Evolutionary conservation across 1,140 invertebrate genomes (phyloP), one percentile per base, ranked within the genome.

Genomic region (Sitodiplosis mosellana): DNA sequence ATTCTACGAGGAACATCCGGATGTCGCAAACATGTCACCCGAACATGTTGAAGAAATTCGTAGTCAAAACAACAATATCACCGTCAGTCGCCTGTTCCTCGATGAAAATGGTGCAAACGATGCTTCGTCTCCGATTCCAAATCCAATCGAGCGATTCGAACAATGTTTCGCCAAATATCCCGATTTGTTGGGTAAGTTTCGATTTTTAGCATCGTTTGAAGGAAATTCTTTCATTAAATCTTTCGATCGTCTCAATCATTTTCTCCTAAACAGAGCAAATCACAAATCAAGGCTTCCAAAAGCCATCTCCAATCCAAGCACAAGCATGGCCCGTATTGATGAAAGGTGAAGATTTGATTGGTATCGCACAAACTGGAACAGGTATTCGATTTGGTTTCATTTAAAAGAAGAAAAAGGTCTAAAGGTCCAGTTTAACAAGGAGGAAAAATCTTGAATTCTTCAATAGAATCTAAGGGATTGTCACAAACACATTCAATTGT

Each of bases 291-390:
- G 79, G 78, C 0, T 96, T 96, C 65, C 61, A 68, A 46, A 69
- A 71, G 50, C 92, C 92, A 2, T 88, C 88, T 12, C 91, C 92
- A 2, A 95, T 97, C 60, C 92, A 87, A 56, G 72, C 75, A 52
- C 89, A 93, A 66, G 80, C 83, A 1, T 94, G 89, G 90, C 90
- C 90, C 14, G 70, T 92, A 51, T 65, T 92, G 0, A 59, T 94
- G 6, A 77, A 77, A 55, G 90, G 89, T 1, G 72, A 80, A 56
- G 89, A 93, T 66, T 65, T 92, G 55, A 93, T 93, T 65, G 90
- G 90, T 14, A 93, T 95, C 50, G 89, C 91, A 1, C 90, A 93
- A 67, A 90, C 87, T 21, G 86, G 86, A 49, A 92, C 90, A 27
- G 90, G 88, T 27, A 27, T 5, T 27, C 10, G 27, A n/a, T n/a